These are phyloP conservation scores for Sminthopsis crassicaudata DNA, from an alignment of 2,113 vertebrate species.

Conservation along the genomic window DNA sequence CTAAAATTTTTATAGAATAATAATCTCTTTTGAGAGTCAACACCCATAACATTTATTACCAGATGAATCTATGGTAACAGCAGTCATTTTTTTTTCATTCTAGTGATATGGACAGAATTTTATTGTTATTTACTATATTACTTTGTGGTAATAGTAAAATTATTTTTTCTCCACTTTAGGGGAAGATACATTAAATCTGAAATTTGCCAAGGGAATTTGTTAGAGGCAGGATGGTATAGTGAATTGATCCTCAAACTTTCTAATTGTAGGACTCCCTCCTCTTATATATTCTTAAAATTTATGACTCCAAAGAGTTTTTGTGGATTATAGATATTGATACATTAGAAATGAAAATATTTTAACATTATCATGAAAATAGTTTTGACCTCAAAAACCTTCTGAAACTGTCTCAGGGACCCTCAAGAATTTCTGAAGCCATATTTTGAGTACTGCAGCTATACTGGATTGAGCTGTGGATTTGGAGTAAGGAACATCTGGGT, in stretches of 20 bases:
- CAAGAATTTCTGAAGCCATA: background rate
- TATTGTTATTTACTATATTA: background rate
- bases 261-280: background rate
- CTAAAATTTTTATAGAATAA: too few relatives aligned
- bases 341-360: background rate
- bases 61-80: background rate
- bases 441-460: background rate
- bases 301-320: background rate
- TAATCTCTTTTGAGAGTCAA: conserved; percentile 9
- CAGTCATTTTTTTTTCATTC: background rate
- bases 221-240: background rate
- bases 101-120: background rate
- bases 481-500: background rate
- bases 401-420: background rate
- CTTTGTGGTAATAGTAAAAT: conserved; percentile 4
- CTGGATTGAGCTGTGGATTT: background rate
- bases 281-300: background rate
- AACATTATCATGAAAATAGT: background rate
- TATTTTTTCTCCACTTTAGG: conserved; percentile 1
- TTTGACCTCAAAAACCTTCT: background rate
- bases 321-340: background rate
- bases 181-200: background rate
- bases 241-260: background rate
- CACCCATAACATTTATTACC: background rate
- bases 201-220: background rate